Conservation (phyloP, 1,140 invertebrate species). For the Mesaphorura yosii region DNA sequence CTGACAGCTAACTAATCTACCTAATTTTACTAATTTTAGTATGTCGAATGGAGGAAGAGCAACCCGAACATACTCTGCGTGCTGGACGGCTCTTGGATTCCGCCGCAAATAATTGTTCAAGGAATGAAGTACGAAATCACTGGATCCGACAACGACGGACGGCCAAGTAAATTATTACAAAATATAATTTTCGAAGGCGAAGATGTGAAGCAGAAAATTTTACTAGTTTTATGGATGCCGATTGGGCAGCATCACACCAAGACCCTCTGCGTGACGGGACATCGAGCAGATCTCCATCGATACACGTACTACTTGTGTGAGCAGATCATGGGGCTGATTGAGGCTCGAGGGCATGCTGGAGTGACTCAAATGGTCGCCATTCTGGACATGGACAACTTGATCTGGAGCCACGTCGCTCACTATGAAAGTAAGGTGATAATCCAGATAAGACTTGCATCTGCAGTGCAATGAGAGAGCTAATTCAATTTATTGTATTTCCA, state of each 20-base stretch:
- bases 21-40: background rate
- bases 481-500: slow-evolving; percentile 4
- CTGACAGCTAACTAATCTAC: background rate
- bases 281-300: background rate
- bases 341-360: background rate
- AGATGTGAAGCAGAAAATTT: background rate
- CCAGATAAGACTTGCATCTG: background rate
- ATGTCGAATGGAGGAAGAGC: background rate
- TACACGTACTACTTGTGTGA: slow-evolving; percentile 7
- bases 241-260: background rate
- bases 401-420: slow-evolving; percentile 8
- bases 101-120: background rate
- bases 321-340: slow-evolving; percentile 4
- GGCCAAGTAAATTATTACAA: background rate
- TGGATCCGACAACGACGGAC: slow-evolving; percentile 1
- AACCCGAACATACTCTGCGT: background rate
- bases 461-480: background rate
- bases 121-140: slow-evolving; percentile 5
- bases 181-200: background rate
- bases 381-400: slow-evolving; percentile 9
- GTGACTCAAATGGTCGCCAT: slow-evolving; percentile 9
- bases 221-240: slow-evolving; percentile 3
- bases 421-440: slow-evolving; percentile 8
- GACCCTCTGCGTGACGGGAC: background rate
- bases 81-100: background rate